Conservation (phyloP, 2,113 vertebrate genomes). For the Phrynocephalus versicolor region DNA sequence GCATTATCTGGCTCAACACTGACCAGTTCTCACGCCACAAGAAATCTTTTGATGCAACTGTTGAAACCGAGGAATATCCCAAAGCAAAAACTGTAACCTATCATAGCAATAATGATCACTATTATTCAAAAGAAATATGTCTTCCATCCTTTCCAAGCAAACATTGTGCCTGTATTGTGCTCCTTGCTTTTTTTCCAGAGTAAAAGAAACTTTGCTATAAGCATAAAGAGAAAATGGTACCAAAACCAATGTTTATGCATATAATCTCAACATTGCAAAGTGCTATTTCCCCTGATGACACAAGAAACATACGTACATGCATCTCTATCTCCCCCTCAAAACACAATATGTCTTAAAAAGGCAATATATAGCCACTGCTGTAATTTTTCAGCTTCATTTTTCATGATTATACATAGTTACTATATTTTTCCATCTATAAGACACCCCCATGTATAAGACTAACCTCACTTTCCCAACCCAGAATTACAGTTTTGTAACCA, state of each 20-base stretch:
- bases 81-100: constrained; percentile 49
- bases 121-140: constrained; percentile 49
- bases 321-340: not conserved
- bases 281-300: not conserved
- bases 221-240: constrained; percentile 1
- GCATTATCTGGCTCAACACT: constrained; percentile 75
- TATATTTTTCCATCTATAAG: not conserved
- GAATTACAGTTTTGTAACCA: too few species aligned
- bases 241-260: not conserved
- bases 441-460: too few species aligned
- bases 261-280: not conserved
- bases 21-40: constrained; percentile 77
- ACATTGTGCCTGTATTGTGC: constrained; percentile 25
- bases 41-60: constrained; percentile 77
- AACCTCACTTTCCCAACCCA: too few species aligned
- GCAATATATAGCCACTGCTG: not conserved
- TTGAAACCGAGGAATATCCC: constrained; percentile 69
- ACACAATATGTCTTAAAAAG: too few species aligned
- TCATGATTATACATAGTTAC: not conserved
- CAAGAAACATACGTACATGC: not conserved
- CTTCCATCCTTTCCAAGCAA: constrained; percentile 40
- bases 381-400: not conserved
- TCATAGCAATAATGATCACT: not conserved
- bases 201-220: not conserved
- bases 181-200: not conserved